Conservation (phyloP, 2,797 vertebrate species). For the Poecilia gillii region DNA sequence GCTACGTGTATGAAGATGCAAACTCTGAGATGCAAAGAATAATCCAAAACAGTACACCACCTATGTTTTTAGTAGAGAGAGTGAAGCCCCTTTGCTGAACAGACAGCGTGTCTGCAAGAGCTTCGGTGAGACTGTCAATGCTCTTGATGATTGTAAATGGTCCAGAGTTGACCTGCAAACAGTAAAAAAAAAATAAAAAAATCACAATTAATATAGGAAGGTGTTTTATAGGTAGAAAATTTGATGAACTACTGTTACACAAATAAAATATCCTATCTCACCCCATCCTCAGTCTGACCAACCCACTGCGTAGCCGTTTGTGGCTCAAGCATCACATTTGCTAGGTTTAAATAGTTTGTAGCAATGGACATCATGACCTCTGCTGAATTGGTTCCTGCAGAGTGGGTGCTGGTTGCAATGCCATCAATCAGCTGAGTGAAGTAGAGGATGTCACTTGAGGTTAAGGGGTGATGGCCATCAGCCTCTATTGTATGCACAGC, state of each 20-base stretch:
- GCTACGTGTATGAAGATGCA: not conserved
- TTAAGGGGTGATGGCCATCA: constrained; percentile 53
- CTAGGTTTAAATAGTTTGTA: constrained; percentile 75
- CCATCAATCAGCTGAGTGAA: constrained; percentile 71
- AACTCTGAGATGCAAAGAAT: not conserved
- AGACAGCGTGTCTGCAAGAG: constrained; percentile 74
- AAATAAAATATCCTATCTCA: constrained; percentile 41
- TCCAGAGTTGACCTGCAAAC: constrained; percentile 66
- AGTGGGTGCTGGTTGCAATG: constrained; percentile 5
- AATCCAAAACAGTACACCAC: constrained; percentile 51
- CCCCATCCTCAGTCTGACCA: constrained; percentile 66
- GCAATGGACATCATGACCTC: constrained; percentile 74
- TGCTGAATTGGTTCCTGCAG: constrained; percentile 32
- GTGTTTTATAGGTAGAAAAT: not conserved
- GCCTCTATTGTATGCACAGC: constrained; percentile 64
- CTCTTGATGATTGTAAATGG: constrained; percentile 78
- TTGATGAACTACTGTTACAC: not conserved
- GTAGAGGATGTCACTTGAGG: constrained; percentile 69
- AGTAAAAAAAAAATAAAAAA: not conserved
- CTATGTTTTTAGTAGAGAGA: constrained; percentile 82
- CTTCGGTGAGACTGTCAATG: constrained; percentile 78
- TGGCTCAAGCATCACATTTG: constrained; percentile 78
- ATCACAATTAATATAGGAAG: not conserved
- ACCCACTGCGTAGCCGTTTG: constrained; percentile 71
- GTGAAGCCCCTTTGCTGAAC: constrained; percentile 69